phyloP scores from a whole-genome alignment of 2,888 invertebrate genomes.

The Drosophila falleni region DNA sequence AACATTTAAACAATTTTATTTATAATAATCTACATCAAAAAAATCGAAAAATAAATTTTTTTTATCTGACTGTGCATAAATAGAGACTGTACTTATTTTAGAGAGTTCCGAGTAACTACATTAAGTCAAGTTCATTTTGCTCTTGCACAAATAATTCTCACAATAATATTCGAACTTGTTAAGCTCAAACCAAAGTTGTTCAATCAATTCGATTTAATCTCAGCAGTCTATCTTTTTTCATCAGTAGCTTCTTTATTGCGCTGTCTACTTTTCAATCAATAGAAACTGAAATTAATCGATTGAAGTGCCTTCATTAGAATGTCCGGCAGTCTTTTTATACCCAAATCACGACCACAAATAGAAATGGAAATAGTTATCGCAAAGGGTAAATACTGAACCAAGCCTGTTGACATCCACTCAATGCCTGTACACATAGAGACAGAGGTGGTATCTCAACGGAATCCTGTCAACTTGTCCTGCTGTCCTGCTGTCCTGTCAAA shows the following conservation, averaged over 20 bases:
- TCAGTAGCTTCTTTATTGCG: not conserved
- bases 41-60: no score
- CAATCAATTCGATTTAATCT: not conserved
- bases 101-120: no score
- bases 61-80: no score
- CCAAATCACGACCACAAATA: constrained; percentile 30
- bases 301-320: constrained; percentile 9
- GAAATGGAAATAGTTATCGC: constrained; percentile 41
- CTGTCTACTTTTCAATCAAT: constrained; percentile 23
- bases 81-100: no score
- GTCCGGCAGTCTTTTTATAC: constrained; percentile 8
- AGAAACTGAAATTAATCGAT: constrained; percentile 34
- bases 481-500: constrained; percentile 16
- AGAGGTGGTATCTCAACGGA: not conserved
- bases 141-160: not conserved
- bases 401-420: constrained; percentile 51
- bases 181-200: not conserved
- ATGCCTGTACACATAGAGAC: constrained; percentile 20
- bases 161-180: not conserved
- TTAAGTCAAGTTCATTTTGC: not conserved
- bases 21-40: no score
- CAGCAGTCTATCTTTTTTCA: not conserved
- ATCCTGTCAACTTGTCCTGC: constrained; percentile 24
- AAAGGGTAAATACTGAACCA: constrained; percentile 29
- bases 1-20: no score